Percentiles rank a stretch among this genome's conserved stretches.
Evolutionary conservation across 2,888 invertebrate genomes (phyloP).

Genomic region (Netelia fuscicornis): DNA sequence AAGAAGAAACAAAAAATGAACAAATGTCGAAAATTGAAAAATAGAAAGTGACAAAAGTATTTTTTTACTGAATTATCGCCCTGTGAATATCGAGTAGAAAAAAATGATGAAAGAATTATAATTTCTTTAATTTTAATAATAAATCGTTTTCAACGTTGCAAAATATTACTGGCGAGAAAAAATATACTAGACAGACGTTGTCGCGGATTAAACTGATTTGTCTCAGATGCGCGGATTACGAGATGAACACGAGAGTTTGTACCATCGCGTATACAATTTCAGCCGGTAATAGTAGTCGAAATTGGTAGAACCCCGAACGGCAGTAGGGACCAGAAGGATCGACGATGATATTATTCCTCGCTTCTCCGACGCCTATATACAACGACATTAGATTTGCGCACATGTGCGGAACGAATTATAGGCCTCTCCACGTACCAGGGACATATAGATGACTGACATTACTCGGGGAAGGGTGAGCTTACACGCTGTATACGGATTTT

Average conservation of each 20-base stretch:
- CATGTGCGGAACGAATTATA: constrained; percentile 79
- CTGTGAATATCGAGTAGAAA: constrained; percentile 2
- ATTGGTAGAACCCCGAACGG: constrained; percentile 49
- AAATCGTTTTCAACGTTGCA: neutral
- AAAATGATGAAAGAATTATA: neutral
- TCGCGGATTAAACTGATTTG: constrained; percentile 62
- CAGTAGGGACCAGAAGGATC: constrained; percentile 61
- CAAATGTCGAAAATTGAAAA: no score
- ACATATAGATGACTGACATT: constrained; percentile 73
- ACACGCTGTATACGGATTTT: constrained; percentile 56
- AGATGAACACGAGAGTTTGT: constrained; percentile 14
- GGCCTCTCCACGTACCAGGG: constrained; percentile 70
- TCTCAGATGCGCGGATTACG: constrained; percentile 50
- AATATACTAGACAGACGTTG: constrained; percentile 25
- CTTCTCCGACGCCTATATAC: constrained; percentile 69
- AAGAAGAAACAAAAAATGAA: neutral
- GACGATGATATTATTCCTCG: constrained; percentile 69
- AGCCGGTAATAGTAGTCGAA: constrained; percentile 11
- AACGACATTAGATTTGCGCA: constrained; percentile 76
- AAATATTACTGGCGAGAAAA: neutral
- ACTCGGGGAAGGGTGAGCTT: constrained; percentile 52
- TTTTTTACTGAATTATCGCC: neutral
- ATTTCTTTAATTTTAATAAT: neutral
- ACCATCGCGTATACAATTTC: constrained; percentile 20
- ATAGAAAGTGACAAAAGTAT: neutral